Evolutionary conservation across 2,888 invertebrate species (phyloP).

Genomic region (Pycnomerus fuliginosus): DNA sequence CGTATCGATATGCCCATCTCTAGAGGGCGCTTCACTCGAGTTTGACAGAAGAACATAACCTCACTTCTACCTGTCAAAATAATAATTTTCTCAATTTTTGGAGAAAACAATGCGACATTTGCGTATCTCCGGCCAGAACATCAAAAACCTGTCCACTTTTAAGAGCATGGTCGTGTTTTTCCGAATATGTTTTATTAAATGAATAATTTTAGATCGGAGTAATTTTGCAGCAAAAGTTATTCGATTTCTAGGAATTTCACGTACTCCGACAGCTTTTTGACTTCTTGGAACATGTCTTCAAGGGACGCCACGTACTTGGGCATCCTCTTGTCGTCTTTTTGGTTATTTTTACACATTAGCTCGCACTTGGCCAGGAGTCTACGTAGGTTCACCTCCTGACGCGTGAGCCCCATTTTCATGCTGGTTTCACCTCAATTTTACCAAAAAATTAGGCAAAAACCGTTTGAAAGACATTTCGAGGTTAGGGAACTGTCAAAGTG

Average conservation of each 20-base stretch:
- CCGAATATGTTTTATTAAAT: slow-evolving; percentile 6
- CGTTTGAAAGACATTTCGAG: no score
- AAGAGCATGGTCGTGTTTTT: slow-evolving; percentile 22
- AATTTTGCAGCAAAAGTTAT: slow-evolving; percentile 26
- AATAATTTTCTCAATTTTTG: slow-evolving; percentile 1
- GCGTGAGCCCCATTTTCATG: slow-evolving; percentile 51
- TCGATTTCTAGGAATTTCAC: no score
- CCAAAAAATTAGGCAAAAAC: no score
- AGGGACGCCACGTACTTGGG: slow-evolving; percentile 81
- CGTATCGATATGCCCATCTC: no score
- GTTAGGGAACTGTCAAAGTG: no score
- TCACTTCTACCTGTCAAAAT: no score
- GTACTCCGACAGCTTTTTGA: slow-evolving; percentile 68
- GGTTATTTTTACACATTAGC: slow-evolving; percentile 72
- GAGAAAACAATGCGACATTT: slow-evolving; percentile 23
- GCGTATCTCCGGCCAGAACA: slow-evolving; percentile 21
- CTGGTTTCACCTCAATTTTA: no score
- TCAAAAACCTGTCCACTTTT: slow-evolving; percentile 22
- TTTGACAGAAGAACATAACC: no score
- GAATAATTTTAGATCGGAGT: slow-evolving; percentile 24
- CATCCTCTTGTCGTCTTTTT: slow-evolving; percentile 72
- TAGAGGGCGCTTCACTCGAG: no score
- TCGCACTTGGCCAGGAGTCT: slow-evolving; percentile 79
- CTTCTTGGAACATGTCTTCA: slow-evolving; percentile 72
- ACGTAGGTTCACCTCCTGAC: slow-evolving; percentile 77